These are phyloP conservation scores for Neopelma chrysocephalum DNA, from an alignment of 2,797 vertebrate genomes.

Conservation along the genomic window DNA sequence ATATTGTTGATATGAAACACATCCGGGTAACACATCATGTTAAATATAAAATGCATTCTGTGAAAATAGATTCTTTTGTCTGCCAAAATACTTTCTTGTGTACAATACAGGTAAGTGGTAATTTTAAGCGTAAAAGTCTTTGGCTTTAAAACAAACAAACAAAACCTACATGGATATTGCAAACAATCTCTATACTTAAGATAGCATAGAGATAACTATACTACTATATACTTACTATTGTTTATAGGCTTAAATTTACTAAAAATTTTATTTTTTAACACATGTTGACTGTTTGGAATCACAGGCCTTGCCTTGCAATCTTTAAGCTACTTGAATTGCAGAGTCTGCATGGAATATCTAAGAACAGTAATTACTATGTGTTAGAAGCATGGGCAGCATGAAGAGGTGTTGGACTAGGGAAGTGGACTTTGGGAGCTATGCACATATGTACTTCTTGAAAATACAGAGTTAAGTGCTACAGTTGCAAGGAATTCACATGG, in stretches of 20 bases:
- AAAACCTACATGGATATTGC: not conserved
- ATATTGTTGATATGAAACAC: not conserved
- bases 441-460: not conserved
- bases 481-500: not conserved
- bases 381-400: not conserved
- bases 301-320: not conserved
- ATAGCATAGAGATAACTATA: too few species aligned
- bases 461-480: not conserved
- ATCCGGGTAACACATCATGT: not conserved
- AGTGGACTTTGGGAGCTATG: not conserved
- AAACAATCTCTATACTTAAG: not conserved
- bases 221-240: not conserved
- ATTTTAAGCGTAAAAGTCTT: not conserved
- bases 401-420: not conserved
- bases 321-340: not conserved
- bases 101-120: not conserved
- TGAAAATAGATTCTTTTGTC: not conserved
- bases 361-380: not conserved
- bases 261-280: not conserved
- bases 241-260: not conserved
- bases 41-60: not conserved
- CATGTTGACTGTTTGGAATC: not conserved
- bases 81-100: not conserved
- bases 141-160: not conserved
- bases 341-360: not conserved